Conservation (phyloP, 2,888 invertebrate species). For the Himalopsyche anomala region DNA sequence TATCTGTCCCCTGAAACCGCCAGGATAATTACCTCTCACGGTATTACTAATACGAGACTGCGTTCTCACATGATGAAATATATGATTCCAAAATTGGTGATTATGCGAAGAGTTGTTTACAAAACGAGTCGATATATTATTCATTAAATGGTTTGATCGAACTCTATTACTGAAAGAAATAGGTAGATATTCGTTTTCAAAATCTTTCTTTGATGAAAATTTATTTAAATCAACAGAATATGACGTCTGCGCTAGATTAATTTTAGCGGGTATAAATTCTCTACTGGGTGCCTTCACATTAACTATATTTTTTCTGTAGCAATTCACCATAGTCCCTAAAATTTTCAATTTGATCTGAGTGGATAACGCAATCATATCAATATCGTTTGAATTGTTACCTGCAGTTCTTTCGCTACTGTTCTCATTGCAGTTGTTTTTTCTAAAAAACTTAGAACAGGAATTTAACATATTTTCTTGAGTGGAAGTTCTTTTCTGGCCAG, state of each 20-base stretch:
- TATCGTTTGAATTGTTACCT: neutral
- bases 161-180: neutral
- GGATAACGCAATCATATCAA: neutral
- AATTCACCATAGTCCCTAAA: slow-evolving; percentile 60
- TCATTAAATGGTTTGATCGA: neutral
- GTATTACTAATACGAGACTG: neutral
- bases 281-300: slow-evolving; percentile 52
- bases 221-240: slow-evolving; percentile 55
- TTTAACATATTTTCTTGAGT: neutral
- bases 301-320: slow-evolving; percentile 55
- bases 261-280: slow-evolving; percentile 57
- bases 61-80: slow-evolving; percentile 57
- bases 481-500: neutral
- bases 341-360: slow-evolving; percentile 52
- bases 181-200: neutral
- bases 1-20: neutral
- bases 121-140: neutral
- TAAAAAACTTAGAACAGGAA: neutral
- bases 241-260: slow-evolving; percentile 49
- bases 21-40: neutral
- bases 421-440: neutral
- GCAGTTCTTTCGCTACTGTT: neutral
- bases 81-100: slow-evolving; percentile 60
- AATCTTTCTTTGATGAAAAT: slow-evolving; percentile 17
- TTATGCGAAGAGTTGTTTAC: slow-evolving; percentile 57